phyloP scores from a whole-genome alignment of 2,113 vertebrate species.

The Stictonetta naevosa region DNA sequence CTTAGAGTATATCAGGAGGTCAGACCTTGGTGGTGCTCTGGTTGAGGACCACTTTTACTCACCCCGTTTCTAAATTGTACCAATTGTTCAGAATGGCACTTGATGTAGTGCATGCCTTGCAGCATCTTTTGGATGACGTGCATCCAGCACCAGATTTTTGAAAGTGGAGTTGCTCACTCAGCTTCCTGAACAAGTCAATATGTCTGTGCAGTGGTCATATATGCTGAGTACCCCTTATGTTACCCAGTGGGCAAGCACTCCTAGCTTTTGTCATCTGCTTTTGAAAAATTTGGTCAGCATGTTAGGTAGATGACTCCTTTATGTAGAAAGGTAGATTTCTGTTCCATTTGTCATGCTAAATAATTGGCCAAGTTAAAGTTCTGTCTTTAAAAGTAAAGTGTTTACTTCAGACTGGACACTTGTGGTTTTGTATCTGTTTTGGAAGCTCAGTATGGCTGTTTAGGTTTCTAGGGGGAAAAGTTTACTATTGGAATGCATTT shows the following conservation, averaged over 20 bases:
- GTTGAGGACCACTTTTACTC: neutral
- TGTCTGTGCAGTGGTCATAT: neutral
- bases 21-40: neutral
- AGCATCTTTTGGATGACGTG: neutral
- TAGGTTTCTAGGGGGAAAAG: neutral
- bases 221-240: neutral
- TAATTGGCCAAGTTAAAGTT: neutral
- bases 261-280: neutral
- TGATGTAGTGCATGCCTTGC: fast-evolving
- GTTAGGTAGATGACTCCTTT: neutral
- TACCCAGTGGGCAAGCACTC: neutral
- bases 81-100: fast-evolving
- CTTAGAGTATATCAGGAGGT: neutral
- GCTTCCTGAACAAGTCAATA: fast-evolving
- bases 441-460: neutral
- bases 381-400: neutral
- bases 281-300: neutral
- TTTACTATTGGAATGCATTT: neutral
- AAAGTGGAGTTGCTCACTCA: neutral
- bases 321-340: neutral
- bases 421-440: neutral
- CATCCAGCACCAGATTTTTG: neutral
- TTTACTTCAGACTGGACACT: neutral
- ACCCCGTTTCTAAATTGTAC: neutral
- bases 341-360: neutral